Conservation (phyloP, 2,888 invertebrate genomes). For the Deroplatys truncata region DNA sequence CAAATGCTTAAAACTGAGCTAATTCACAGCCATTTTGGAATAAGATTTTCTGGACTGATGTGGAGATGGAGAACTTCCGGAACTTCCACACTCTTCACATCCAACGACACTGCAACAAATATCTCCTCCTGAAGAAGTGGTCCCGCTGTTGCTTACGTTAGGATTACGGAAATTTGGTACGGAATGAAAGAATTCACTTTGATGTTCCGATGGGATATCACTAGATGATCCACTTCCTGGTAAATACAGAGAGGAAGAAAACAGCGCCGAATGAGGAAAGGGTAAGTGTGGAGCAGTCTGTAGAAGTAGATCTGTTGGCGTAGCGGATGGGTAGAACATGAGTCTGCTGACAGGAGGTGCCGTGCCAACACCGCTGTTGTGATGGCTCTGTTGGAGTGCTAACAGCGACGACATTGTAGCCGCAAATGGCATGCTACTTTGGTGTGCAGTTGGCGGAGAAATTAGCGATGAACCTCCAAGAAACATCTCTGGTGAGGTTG, state of each 20-base stretch:
- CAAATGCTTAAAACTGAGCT: background rate
- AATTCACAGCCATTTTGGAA: constrained; percentile 8
- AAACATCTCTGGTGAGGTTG: background rate
- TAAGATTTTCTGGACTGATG: background rate
- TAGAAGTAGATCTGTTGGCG: background rate
- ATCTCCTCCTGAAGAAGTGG: background rate
- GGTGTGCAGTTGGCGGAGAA: constrained; percentile 22
- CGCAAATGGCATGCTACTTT: constrained; percentile 23
- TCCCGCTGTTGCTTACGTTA: background rate
- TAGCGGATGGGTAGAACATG: constrained; percentile 8
- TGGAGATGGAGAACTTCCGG: background rate
- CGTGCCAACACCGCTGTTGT: background rate
- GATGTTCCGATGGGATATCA: background rate
- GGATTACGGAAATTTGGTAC: background rate
- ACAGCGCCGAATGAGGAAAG: constrained; percentile 10
- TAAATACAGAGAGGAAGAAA: constrained; percentile 15
- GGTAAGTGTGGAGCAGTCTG: background rate
- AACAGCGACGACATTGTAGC: constrained; percentile 24
- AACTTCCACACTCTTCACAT: constrained; percentile 15
- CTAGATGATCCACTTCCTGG: background rate
- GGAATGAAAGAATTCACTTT: background rate
- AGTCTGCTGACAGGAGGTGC: constrained; percentile 2
- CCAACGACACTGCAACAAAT: constrained; percentile 14
- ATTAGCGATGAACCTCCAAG: background rate
- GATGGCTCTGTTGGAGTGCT: constrained; percentile 21